Conservation (phyloP, 2,797 vertebrate genomes). For the Alcedo quadribrachys region DNA sequence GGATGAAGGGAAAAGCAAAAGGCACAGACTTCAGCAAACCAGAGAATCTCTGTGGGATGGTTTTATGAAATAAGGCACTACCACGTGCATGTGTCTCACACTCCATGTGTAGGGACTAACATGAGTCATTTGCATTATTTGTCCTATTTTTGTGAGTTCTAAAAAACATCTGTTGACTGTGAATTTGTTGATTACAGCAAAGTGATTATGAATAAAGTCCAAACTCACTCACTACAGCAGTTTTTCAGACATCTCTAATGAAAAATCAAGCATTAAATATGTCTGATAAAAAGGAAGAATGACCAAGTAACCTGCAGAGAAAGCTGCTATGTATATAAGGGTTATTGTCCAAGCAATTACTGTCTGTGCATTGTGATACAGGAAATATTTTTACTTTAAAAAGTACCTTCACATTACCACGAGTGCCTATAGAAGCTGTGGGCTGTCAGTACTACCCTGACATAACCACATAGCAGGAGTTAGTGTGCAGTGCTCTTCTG, state of each 20-base stretch:
- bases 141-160: background rate
- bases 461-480: background rate
- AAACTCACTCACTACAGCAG: background rate
- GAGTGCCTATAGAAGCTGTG: conserved; percentile 35
- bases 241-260: background rate
- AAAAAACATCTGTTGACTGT: background rate
- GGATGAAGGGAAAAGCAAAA: background rate
- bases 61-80: background rate
- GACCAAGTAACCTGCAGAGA: background rate
- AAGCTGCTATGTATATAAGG: background rate
- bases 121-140: background rate
- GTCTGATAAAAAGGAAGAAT: background rate
- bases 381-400: background rate
- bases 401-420: background rate
- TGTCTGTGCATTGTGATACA: background rate
- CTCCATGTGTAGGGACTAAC: background rate
- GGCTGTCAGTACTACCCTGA: background rate
- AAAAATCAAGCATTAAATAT: background rate
- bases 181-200: background rate
- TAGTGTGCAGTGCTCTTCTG: background rate
- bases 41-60: background rate
- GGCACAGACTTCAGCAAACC: background rate
- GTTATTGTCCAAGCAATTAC: background rate
- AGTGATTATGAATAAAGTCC: background rate
- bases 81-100: background rate